Percentiles rank a stretch among this genome's conserved stretches.
These are phyloP conservation scores for Sylvicapra grimmia DNA, from an alignment of 2,113 vertebrate species.

Conservation along the genomic window DNA sequence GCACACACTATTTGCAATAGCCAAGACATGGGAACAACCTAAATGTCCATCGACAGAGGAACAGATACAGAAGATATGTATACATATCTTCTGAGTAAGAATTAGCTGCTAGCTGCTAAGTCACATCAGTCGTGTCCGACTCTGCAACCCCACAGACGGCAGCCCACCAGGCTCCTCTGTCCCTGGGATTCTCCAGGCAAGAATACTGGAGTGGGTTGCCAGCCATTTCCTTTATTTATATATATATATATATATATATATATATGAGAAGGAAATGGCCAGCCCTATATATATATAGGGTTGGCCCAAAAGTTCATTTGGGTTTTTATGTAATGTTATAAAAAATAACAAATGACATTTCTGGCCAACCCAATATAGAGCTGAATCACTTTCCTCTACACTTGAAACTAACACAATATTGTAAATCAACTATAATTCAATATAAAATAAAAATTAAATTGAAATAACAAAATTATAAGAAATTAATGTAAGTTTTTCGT, in stretches of 20 bases:
- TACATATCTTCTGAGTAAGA: neutral
- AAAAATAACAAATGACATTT: neutral
- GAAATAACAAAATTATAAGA: neutral
- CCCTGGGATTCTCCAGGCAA: no score
- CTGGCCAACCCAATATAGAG: neutral
- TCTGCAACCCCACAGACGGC: no score
- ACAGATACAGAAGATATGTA: neutral
- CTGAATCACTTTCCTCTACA: neutral
- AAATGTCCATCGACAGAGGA: neutral
- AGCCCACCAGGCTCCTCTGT: no score
- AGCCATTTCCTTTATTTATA: no score
- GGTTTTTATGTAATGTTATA: neutral
- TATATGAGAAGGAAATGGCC: no score
- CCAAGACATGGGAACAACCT: neutral
- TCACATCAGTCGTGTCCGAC: no score
- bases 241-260: no score
- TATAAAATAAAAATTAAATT: neutral
- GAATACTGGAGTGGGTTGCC: no score
- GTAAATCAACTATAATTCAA: neutral
- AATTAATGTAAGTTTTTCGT: neutral
- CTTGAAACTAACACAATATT: neutral
- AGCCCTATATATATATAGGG: neutral
- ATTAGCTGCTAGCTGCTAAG: no score
- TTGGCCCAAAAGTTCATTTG: neutral
- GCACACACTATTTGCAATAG: neutral